These are phyloP conservation scores for Malacoctenus gilli DNA, from an alignment of 2,797 vertebrate genomes.

Conservation along the genomic window DNA sequence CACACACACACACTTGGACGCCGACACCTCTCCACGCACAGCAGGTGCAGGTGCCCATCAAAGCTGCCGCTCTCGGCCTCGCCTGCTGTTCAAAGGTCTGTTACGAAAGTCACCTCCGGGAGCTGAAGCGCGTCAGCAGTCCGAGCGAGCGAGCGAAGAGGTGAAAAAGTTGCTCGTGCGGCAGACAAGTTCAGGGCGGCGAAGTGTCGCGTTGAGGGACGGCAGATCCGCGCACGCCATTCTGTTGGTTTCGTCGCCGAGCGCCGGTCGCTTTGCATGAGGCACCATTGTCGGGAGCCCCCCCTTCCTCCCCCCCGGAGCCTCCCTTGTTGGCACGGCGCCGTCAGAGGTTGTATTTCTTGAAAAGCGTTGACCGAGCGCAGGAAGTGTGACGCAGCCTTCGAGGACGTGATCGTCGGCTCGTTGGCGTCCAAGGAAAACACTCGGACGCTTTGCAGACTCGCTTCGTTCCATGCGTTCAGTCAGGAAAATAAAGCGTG, in stretches of 20 bases:
- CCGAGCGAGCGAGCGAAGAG: constrained; percentile 3
- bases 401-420: constrained; percentile 34
- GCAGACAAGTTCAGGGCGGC: no score
- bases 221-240: no score
- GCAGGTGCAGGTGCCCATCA: constrained; percentile 61
- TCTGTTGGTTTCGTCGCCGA: no score
- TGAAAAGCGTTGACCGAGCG: constrained; percentile 27
- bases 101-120: constrained; percentile 42
- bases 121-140: constrained; percentile 23
- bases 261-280: no score
- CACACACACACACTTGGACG: constrained; percentile 2
- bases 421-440: constrained; percentile 22
- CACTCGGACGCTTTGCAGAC: no score
- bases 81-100: constrained; percentile 34
- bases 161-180: constrained; percentile 40
- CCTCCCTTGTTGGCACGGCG: constrained; percentile 18
- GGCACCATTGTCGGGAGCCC: constrained; percentile 1
- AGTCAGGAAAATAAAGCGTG: no score
- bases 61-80: constrained; percentile 32
- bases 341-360: constrained; percentile 29
- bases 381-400: constrained; percentile 46
- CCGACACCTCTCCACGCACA: constrained; percentile 29
- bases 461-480: constrained; percentile 30
- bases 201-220: no score
- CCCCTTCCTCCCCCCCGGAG: background rate